Evolutionary conservation across 2,888 invertebrate species (phyloP), one percentile per base, ranked within the genome.

Genomic region (Nephrotoma appendiculata): DNA sequence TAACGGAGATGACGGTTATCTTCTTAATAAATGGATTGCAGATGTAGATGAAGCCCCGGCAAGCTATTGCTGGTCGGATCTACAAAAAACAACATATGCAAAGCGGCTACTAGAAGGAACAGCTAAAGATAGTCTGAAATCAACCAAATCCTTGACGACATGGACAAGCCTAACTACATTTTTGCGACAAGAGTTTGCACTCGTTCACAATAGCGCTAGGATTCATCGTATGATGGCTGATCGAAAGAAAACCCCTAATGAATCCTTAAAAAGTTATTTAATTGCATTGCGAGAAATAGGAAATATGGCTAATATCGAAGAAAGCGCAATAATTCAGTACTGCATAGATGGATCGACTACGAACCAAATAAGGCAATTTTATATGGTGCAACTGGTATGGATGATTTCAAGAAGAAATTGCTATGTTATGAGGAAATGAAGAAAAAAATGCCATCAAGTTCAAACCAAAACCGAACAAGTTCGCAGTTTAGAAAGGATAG

Each of bases 291-390:
- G 85, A 12, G 87, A 90, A 88, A 88, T 90, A 43, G 89, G 19
- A 19, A 19, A 19, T 19, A 19, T 19, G 19, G 19, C 19, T 19
- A 19, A 19, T 19, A 19, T 19, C 19, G 19, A 19, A 19, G 19
- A 19, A 19, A 19, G 19, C 52, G 88, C 88, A 12, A 19, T 90
- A 15, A 89, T 90, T 19, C 88, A 89, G 52, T 90, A 89, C 86
- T 88, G 89, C 6, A 88, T 90, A 12, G 89, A 89, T 87, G 89
- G 89, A 88, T 90, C 2, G 89, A 89, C 86, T 88, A 88, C 31
- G 42, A 86, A 19, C 31, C 85, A 31, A 88, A 89, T 84, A 89
- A 89, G 87, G 87, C 88, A 6, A 86, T 89, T 41, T 86, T 89
- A 7, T 89, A 89, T 86, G 89, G 88, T 12, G 88, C 89, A 1